A percentile compares a stretch with the other conserved stretches of the same genome.
Evolutionary conservation across 2,888 invertebrate genomes (phyloP).

Genomic region (Sipha maydis): DNA sequence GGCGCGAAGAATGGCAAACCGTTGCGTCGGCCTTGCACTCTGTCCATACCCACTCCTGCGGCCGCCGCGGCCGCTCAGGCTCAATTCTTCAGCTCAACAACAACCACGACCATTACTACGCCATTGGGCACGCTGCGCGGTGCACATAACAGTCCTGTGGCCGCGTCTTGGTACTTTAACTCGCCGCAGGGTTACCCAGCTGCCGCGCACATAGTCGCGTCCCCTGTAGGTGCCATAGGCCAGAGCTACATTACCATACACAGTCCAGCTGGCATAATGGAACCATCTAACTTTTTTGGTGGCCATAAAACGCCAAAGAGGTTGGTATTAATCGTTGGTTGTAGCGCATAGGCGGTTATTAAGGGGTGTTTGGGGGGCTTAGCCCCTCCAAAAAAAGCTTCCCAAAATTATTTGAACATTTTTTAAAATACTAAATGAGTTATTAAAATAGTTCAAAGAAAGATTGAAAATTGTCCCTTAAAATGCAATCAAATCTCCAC

Average conservation of each 20-base stretch:
- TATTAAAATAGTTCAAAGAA: too few relatives aligned
- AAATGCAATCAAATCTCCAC: too few relatives aligned
- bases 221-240: conserved; percentile 66
- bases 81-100: conserved; percentile 53
- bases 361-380: too few relatives aligned
- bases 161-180: conserved; percentile 69
- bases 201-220: conserved; percentile 66
- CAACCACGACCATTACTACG: conserved; percentile 53
- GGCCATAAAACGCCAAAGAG: conserved; percentile 48
- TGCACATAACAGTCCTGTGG: conserved; percentile 67
- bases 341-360: too few relatives aligned
- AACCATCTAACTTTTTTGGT: conserved; percentile 52
- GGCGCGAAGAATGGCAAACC: conserved; percentile 29
- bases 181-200: conserved; percentile 66
- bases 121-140: conserved; percentile 48
- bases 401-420: too few relatives aligned
- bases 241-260: conserved; percentile 70
- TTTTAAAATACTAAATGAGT: too few relatives aligned
- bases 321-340: neutral
- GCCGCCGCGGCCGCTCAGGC: conserved; percentile 48
- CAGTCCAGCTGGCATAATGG: conserved; percentile 53
- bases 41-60: conserved; percentile 39
- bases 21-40: conserved; percentile 40
- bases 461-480: too few relatives aligned
- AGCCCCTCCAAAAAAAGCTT: too few relatives aligned